Base-by-base conservation (phyloP, 2,797 vertebrate genomes). In the Hephaestus fuliginosus region DNA sequence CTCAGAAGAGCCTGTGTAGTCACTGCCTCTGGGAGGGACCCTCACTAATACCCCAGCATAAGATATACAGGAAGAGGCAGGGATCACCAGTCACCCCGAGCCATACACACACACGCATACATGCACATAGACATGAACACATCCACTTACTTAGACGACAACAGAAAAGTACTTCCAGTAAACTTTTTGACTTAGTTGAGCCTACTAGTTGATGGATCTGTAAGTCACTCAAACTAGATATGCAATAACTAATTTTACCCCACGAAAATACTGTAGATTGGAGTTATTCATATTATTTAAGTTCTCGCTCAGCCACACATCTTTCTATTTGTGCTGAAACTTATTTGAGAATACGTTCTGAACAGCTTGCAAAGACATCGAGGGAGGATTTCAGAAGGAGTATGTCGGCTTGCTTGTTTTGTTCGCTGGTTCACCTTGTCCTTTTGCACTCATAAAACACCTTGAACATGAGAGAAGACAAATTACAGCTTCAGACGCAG, bases 401-500 rank as follows among this genome's bases (percentile, higher is more conserved):
- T 91, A 85, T 70, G 84, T 85, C 79, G 81, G 63, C 84, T 64
- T 18, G 83, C 88, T 83, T 89, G 89, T 92, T 89, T 86, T 93
- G 93, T 82, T 93, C 85, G 78, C 86, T 91, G 87, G 90, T 94
- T 96, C 91, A 95, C 95, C 94, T 95, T 93, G 93, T 95, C 91
- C 88, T 93, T 86, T 83, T 88, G 88, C 89, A 90, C 93, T 95
- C 92, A 94, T 95, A 94, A 96, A 95, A 95, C 94, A 95, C 91
- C 92, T 92, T 89, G 92, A 95, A 95, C 95, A 95, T 90, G 93
- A 92, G 92, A 89, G 87, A 93, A 95, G 93, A 95, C 96, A 95
- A 96, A 96, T 96, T 95, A 94, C 93, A 91, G 90, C 92, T 89
- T 90, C 92, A 93, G 84, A 93, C 85, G 69, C 94, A 95, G 95